Evolutionary conservation across 2,113 vertebrate species (phyloP).

Genomic region (Crypturellus undulatus): DNA sequence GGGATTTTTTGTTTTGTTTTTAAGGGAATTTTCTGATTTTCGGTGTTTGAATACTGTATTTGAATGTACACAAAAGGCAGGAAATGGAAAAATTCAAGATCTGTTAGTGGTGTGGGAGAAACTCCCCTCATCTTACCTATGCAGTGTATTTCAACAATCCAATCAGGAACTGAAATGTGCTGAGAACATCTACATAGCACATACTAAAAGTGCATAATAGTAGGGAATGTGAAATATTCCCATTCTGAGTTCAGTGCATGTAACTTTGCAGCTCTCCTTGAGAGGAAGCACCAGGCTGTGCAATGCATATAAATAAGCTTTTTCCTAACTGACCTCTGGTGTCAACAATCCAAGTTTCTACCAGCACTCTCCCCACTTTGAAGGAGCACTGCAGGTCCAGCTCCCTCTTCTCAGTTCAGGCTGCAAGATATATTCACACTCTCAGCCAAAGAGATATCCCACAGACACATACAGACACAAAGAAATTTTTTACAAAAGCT

Average conservation of each 20-base stretch:
- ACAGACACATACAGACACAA: neutral
- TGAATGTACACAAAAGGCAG: neutral
- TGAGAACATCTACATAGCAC: neutral
- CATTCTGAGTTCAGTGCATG: accelerated
- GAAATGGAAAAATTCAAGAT: slow-evolving; percentile 22
- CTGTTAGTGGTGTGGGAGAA: neutral
- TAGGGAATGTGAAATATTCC: neutral
- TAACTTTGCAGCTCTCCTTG: neutral
- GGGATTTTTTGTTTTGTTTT: neutral
- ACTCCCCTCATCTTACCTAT: neutral
- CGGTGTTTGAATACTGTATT: neutral
- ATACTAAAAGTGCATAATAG: neutral
- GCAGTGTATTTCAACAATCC: neutral
- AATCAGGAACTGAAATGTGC: neutral
- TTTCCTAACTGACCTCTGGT: neutral
- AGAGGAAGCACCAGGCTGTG: neutral
- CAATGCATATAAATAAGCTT: neutral
- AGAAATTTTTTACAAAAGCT: neutral
- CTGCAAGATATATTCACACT: neutral
- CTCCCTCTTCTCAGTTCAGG: neutral
- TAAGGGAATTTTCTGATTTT: neutral
- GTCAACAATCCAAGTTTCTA: neutral
- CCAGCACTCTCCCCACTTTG: neutral
- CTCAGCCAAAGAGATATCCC: neutral
- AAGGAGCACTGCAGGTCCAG: neutral